A percentile compares a stretch with the other conserved stretches of the same genome.
phyloP scores from a whole-genome alignment of 2,113 vertebrate species.

The Apteryx mantelli region DNA sequence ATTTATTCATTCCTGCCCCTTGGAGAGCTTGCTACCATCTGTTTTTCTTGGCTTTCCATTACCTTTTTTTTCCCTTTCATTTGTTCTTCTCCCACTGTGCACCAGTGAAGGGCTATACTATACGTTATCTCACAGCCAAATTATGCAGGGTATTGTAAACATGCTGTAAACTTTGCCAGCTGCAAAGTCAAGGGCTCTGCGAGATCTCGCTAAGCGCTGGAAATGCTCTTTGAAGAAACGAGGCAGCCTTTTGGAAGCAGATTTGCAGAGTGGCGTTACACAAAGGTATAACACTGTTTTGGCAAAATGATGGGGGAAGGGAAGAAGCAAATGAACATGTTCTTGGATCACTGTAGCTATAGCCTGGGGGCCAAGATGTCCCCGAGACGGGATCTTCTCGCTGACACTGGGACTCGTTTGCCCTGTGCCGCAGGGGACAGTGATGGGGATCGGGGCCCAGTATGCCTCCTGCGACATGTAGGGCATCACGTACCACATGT shows the following conservation, averaged over 20 bases:
- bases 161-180: conserved; percentile 65
- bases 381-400: neutral
- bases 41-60: conserved; percentile 69
- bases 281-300: neutral
- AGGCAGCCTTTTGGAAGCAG: neutral
- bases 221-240: conserved; percentile 3
- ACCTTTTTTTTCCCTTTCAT: conserved; percentile 12
- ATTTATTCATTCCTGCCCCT: conserved; percentile 68
- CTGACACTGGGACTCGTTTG: accelerated
- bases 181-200: conserved; percentile 35
- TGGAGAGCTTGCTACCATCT: conserved; percentile 55
- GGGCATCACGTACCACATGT: no score
- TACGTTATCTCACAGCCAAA: conserved; percentile 64
- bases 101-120: conserved; percentile 19
- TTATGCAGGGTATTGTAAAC: conserved; percentile 64
- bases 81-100: conserved; percentile 61
- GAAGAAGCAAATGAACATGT: neutral
- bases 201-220: conserved; percentile 21
- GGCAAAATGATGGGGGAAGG: neutral
- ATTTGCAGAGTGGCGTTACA: neutral
- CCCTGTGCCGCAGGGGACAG: accelerated
- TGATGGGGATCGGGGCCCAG: neutral
- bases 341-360: neutral
- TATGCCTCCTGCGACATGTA: accelerated
- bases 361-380: neutral